A percentile compares a stretch with the other conserved stretches of the same genome.
These are phyloP conservation scores for Hemicentrotus pulcherrimus DNA, from an alignment of 35 echinoderm and acorn worm species.

Conservation along the genomic window DNA sequence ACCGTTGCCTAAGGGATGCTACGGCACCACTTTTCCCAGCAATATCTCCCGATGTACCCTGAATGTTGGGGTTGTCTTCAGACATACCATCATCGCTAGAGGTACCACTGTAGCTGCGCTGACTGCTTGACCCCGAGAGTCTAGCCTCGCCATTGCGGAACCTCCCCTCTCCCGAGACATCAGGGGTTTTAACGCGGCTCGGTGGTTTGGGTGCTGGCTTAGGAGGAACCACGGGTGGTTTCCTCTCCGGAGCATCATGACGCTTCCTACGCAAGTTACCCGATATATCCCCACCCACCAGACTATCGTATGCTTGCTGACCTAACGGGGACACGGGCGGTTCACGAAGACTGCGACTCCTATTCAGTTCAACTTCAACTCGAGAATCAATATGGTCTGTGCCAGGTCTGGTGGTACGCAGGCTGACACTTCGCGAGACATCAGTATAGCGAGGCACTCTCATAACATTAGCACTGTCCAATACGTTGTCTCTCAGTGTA, in stretches of 20 bases:
- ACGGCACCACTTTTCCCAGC: background rate
- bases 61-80: background rate
- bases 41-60: background rate
- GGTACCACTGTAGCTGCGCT: conserved; percentile 35
- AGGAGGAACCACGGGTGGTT: conserved; percentile 8
- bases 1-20: conserved; percentile 17
- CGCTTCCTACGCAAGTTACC: background rate
- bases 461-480: conserved; percentile 38
- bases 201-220: conserved; percentile 43
- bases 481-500: conserved; percentile 31
- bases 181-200: conserved; percentile 24
- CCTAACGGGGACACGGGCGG: conserved; percentile 28
- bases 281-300: conserved; percentile 30
- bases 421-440: conserved; percentile 30
- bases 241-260: background rate
- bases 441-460: background rate
- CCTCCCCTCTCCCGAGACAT: background rate
- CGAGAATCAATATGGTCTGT: background rate
- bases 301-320: conserved; percentile 50
- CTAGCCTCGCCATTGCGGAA: background rate
- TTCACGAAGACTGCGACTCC: conserved; percentile 29
- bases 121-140: background rate
- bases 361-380: background rate
- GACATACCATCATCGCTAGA: conserved; percentile 35
- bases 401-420: background rate